phyloP scores from a whole-genome alignment of 2,797 vertebrate species.

The Hapalemur alaotrensis region DNA sequence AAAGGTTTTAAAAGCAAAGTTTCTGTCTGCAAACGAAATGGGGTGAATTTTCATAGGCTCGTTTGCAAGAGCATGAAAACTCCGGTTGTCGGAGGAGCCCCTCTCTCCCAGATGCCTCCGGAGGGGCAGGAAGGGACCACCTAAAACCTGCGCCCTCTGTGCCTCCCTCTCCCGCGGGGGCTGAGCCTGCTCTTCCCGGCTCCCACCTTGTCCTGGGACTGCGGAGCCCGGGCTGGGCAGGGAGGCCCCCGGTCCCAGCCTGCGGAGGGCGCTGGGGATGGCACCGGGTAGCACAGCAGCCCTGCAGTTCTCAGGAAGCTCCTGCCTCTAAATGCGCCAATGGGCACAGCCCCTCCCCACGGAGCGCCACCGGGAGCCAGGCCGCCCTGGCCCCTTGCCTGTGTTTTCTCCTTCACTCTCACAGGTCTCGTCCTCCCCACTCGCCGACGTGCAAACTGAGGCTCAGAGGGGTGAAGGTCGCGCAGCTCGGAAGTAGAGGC shows the following conservation, averaged over 20 bases:
- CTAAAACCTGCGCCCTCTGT: not conserved
- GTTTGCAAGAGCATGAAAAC: constrained; percentile 61
- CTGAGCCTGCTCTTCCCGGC: too few species aligned
- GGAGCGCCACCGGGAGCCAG: not conserved
- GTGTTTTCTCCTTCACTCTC: not conserved
- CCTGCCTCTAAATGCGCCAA: not conserved
- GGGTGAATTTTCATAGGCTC: constrained; percentile 67
- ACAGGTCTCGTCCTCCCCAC: not conserved
- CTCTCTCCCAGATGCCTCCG: not conserved
- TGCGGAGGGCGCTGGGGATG: not conserved
- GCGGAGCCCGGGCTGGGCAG: too few species aligned
- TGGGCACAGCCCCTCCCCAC: too few species aligned
- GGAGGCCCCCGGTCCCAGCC: not conserved
- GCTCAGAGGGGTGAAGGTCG: not conserved
- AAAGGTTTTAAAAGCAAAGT: constrained; percentile 70
- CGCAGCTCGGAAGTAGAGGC: not conserved
- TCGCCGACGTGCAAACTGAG: not conserved
- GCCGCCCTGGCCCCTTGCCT: fast-evolving
- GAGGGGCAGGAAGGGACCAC: not conserved
- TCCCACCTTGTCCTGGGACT: not conserved
- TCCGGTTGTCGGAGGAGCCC: not conserved
- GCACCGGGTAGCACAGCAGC: too few species aligned
- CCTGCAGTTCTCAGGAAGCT: not conserved
- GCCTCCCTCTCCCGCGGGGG: too few species aligned
- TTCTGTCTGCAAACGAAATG: constrained; percentile 70